Evolutionary conservation across 2,113 vertebrate species (phyloP).

Genomic region (Chelonoidis abingdonii): DNA sequence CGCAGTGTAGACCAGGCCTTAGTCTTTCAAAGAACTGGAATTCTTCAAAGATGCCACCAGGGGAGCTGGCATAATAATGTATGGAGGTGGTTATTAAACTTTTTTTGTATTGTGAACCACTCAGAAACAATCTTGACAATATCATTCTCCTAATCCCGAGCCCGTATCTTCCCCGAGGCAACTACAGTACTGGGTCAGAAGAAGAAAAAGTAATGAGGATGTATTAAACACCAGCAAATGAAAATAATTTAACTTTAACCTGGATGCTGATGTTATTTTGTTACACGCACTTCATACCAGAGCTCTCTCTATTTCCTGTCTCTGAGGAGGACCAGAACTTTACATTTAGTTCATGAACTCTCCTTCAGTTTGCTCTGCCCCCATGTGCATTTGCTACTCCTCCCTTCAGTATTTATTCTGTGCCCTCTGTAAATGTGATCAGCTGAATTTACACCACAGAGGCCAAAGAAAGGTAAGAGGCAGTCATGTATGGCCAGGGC

Average conservation of each 20-base stretch:
- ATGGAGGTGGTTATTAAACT: not conserved
- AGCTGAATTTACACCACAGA: too few species aligned
- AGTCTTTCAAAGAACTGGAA: not conserved
- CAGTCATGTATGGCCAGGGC: not conserved
- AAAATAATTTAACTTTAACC: not conserved
- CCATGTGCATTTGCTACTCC: not conserved
- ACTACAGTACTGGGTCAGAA: not conserved
- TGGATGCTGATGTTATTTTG: not conserved
- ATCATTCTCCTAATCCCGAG: not conserved
- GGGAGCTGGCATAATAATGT: not conserved
- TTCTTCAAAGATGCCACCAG: not conserved
- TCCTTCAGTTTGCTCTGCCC: not conserved
- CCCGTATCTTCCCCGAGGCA: not conserved
- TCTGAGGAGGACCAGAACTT: not conserved
- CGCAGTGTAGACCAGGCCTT: too few species aligned
- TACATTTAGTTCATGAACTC: not conserved
- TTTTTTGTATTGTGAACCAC: not conserved
- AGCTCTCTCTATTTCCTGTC: not conserved
- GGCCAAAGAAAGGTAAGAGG: not conserved
- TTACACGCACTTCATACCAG: not conserved
- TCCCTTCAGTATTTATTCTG: not conserved
- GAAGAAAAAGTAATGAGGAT: not conserved
- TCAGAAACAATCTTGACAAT: not conserved
- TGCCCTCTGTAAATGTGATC: not conserved
- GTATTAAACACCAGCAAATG: not conserved